phyloP scores from a whole-genome alignment of 1,140 invertebrate genomes.

The Phocides pigmalion region DNA sequence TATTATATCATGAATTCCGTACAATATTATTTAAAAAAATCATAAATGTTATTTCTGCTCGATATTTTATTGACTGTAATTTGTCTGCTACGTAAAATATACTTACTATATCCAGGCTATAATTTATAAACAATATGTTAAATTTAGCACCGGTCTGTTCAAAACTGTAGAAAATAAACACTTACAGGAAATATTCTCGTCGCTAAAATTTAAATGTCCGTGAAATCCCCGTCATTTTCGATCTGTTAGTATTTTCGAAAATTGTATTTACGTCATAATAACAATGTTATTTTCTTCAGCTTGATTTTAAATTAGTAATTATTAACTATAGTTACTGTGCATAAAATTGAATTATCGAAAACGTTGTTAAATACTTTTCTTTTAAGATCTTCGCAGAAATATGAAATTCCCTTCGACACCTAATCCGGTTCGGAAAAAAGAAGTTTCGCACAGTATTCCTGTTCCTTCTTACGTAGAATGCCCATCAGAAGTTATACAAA shows the following conservation, averaged over 20 bases:
- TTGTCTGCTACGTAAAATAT: no score
- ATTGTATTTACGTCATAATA: no score
- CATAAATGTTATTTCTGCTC: no score
- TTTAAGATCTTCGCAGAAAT: conserved; percentile 37
- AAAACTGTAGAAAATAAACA: neutral
- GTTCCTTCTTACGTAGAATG: conserved; percentile 55
- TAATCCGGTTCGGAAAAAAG: conserved; percentile 22
- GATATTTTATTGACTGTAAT: no score
- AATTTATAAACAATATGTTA: neutral
- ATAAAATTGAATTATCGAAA: neutral
- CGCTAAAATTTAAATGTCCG: no score
- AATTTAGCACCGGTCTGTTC: neutral
- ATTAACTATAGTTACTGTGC: neutral
- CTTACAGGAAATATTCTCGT: no score
- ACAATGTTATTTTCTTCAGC: neutral
- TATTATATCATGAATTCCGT: no score
- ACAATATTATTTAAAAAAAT: no score
- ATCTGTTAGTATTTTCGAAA: no score
- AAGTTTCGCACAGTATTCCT: conserved; percentile 14
- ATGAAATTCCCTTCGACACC: conserved; percentile 42
- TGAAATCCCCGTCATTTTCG: no score
- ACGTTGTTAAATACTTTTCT: conserved; percentile 11
- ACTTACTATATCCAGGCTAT: neutral
- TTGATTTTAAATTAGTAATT: neutral
- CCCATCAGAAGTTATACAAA: conserved; percentile 64